These are phyloP conservation scores for Helobdella robusta DNA, from an alignment of 2,888 invertebrate species.

Conservation along the genomic window DNA sequence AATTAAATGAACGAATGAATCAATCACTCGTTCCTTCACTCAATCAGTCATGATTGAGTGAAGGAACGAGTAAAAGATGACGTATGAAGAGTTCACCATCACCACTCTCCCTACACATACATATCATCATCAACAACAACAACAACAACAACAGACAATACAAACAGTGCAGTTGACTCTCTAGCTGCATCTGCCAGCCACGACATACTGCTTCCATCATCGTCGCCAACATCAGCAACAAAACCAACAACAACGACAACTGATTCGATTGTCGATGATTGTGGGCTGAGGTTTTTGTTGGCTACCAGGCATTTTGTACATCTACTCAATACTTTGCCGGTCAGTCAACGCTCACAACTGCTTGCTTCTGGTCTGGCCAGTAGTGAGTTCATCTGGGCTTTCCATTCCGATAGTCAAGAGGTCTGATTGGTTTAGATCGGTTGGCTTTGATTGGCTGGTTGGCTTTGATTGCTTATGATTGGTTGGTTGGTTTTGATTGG, in stretches of 20 bases:
- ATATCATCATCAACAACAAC: too few relatives aligned
- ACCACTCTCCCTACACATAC: too few relatives aligned
- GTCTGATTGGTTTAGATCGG: slow-evolving; percentile 31
- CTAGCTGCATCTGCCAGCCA: too few relatives aligned
- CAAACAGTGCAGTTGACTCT: too few relatives aligned
- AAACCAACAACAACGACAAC: background rate
- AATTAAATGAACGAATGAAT: too few relatives aligned
- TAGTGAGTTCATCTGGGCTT: slow-evolving; percentile 92
- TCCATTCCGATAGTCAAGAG: slow-evolving; percentile 94
- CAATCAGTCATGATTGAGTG: too few relatives aligned
- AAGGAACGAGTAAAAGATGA: too few relatives aligned
- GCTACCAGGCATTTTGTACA: slow-evolving; percentile 97
- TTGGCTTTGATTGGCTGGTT: background rate
- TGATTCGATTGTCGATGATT: slow-evolving; percentile 65
- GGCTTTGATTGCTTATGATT: background rate
- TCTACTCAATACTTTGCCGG: slow-evolving; percentile 78
- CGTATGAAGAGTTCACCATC: too few relatives aligned
- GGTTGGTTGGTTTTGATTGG: background rate
- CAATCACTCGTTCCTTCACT: too few relatives aligned
- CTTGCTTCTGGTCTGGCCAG: slow-evolving; percentile 62
- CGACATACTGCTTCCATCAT: too few relatives aligned
- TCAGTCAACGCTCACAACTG: slow-evolving; percentile 73
- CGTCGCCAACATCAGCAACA: too few relatives aligned
- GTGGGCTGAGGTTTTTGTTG: slow-evolving; percentile 78
- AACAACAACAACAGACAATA: too few relatives aligned